Conservation (phyloP, 2,113 vertebrate species). For the Sclerurus mexicanus region DNA sequence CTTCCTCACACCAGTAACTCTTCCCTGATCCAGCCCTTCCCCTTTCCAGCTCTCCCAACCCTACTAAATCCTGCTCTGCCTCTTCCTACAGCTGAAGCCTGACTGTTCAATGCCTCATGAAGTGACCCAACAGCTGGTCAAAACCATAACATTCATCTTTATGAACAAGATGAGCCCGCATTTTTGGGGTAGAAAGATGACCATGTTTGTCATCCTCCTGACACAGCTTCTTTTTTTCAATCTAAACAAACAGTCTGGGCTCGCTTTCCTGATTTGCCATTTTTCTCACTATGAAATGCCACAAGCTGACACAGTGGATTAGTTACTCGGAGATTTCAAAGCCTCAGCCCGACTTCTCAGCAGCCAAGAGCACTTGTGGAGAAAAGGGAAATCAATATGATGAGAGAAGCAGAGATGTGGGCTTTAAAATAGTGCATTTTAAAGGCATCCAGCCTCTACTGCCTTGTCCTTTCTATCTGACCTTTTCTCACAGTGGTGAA, state of each 20-base stretch:
- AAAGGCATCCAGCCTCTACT: background rate
- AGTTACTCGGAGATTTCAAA: background rate
- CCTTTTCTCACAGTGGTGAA: background rate
- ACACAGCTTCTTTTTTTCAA: background rate
- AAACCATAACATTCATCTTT: background rate
- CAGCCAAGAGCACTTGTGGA: conserved; percentile 5
- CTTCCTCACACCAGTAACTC: background rate
- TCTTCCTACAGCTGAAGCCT: background rate
- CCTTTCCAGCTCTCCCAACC: background rate
- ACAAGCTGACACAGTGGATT: background rate
- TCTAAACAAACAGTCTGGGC: background rate
- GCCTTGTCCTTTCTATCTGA: background rate
- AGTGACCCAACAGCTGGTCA: background rate
- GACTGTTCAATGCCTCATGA: background rate
- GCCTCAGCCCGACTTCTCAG: background rate
- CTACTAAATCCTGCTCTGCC: background rate
- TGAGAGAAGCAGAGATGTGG: background rate
- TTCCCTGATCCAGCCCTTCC: background rate
- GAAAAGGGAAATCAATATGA: background rate
- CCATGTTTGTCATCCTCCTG: background rate
- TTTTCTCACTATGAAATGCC: background rate
- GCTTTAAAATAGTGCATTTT: background rate
- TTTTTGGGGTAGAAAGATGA: background rate
- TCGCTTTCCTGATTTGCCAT: background rate
- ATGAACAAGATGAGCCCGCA: background rate